Base-by-base conservation (phyloP, 2,888 invertebrate species). In the Cybosia mesomella region DNA sequence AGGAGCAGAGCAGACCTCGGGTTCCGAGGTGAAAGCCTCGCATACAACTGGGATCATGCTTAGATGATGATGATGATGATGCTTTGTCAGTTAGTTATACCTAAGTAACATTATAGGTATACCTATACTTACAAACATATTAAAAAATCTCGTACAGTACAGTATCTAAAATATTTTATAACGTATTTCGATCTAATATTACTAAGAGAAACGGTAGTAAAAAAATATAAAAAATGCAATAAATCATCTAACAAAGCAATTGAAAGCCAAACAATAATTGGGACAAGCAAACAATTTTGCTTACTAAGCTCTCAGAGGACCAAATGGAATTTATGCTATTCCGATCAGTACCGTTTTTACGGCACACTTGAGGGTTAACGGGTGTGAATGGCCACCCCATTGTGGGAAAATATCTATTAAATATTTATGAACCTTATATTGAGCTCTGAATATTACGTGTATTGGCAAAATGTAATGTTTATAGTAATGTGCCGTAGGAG, bases 391-490 rank as follows among this genome's bases (percentile, higher is more conserved):
- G 91, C 92, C 90, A 91, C 93, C 92, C 93, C 90, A 92, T 94
- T 94, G 93, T 94, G 94, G 92, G 93, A 94, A 94, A 90, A 93
- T 91, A 87, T 91, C 91, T 91, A 91, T 94, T 93, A 91, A 94
- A 94, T 94, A 94, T 94, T 93, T 94, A 94, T 93, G 90, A 90
- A 84, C 82, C 74, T 86, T 87, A 86, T 88, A 88, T 89, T 87
- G 88, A 85, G 82, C 83, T 83, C 79, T 82, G 85, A 85, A 85
- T 85, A 86, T 85, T 83, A 81, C 83, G 81, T 82, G 83, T 82
- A 87, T 86, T 84, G 86, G 82, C 83, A 79, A 85, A 86, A 85
- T 85, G 87, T 87, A 82, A 87, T 87, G 87, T 81, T 81, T 81
- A 82, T 83, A 80, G 84, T 86, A 82, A 86, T 85, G 84, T 85